Evolutionary conservation across 2,113 vertebrate genomes (phyloP).

Genomic region (Nycticebus coucang): DNA sequence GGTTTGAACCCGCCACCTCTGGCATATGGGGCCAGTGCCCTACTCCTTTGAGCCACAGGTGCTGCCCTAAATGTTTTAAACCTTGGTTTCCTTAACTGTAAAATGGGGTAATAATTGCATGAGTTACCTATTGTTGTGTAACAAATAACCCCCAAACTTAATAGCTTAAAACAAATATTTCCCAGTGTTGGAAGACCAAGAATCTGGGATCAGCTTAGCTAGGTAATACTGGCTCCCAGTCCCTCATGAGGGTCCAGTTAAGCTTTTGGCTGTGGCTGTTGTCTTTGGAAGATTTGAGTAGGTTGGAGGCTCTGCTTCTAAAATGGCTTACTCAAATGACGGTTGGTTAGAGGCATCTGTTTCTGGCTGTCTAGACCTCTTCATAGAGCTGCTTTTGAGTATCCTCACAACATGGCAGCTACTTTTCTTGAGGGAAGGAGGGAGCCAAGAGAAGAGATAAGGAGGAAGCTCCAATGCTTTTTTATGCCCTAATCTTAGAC

Average conservation of each 20-base stretch:
- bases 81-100: neutral
- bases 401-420: neutral
- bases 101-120: neutral
- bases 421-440: neutral
- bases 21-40: no score
- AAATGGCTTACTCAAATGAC: neutral
- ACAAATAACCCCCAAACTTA: neutral
- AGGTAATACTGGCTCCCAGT: neutral
- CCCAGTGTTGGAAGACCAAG: neutral
- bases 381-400: neutral
- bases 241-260: neutral
- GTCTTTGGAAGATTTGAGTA: neutral
- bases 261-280: neutral
- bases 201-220: neutral
- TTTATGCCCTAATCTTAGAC: neutral
- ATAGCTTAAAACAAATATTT: neutral
- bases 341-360: neutral
- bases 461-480: neutral
- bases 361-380: neutral
- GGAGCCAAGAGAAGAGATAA: neutral
- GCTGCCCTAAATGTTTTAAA: neutral
- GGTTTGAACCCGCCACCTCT: no score
- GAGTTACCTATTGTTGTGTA: slow-evolving; percentile 12
- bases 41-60: no score
- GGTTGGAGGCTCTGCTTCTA: neutral